Base-by-base conservation (phyloP, 2,888 invertebrate genomes). In the Pachycephus smyrnensis region DNA sequence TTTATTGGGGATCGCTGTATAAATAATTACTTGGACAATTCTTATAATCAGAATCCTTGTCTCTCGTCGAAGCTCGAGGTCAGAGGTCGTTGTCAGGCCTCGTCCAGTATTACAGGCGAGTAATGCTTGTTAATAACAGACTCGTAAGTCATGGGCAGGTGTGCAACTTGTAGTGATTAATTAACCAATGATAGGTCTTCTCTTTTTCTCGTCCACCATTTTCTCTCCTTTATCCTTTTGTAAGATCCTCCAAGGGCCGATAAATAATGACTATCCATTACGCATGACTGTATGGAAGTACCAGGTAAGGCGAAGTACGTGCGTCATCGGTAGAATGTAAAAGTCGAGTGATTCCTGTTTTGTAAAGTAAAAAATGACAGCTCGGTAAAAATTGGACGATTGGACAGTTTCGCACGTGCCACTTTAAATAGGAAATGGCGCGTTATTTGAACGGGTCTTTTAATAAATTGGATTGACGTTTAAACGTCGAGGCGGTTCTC, bases 111-210 rank as follows among this genome's bases (percentile, higher is more conserved):
- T 36, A 74, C 74, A 15, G 3, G 35, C 81, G 80, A 85, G 83
- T 85, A 86, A 88, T 87, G 83, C 82, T 82, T 81, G 84, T 86
- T 88, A 87, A 88, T 88, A 86, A 87, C 80, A 84, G 85, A 78
- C 80, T 82, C 81, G 80, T 82, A 82, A 84, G 80, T 77, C 81
- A 77, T 80, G 77, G 83, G 85, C 88, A 87, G 88, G 86, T 88
- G 86, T 78, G 79, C 83, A 80, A 83, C 79, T 84, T 78, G 79
- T 79, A 73, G 81, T 85, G 87, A 88, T 88, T 88, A 87, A 88
- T 88, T 87, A 88, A 83, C 84, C 83, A 86, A 87, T 85, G 86
- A 85, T 86, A 82, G 85, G 81, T 76, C 83, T 82, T 82, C 83
- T 37, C 83, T 37, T n/a, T 6, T 55, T 9, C 9, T 15, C 71